A percentile compares a stretch with the other conserved stretches of the same genome.
These are phyloP conservation scores for Ceyx cyanopectus DNA, from an alignment of 2,113 vertebrate species.

Conservation along the genomic window DNA sequence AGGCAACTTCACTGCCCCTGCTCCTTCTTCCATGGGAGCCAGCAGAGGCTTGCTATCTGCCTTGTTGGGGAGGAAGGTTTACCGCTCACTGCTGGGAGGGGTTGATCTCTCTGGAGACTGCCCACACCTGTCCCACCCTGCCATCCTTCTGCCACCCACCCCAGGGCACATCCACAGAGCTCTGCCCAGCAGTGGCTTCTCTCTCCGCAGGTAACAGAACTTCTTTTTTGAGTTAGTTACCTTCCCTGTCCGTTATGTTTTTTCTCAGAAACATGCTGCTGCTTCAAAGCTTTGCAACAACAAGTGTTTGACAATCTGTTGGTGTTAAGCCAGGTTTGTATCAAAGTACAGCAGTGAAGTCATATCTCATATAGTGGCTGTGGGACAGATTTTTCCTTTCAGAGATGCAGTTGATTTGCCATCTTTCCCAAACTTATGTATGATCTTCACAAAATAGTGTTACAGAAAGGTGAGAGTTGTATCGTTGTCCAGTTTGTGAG, in stretches of 20 bases:
- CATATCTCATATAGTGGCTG: background rate
- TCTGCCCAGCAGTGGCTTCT: background rate
- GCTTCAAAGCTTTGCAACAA: slow-evolving; percentile 46
- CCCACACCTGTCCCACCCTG: background rate
- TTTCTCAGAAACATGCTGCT: slow-evolving; percentile 4
- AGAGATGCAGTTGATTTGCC: background rate
- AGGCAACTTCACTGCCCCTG: slow-evolving; percentile 20
- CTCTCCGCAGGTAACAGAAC: background rate
- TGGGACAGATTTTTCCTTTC: slow-evolving; percentile 26
- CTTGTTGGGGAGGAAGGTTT: background rate
- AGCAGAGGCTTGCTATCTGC: background rate
- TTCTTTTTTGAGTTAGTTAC: background rate
- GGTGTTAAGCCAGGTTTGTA: slow-evolving; percentile 63
- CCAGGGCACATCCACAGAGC: background rate
- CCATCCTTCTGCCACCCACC: background rate
- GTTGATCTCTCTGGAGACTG: background rate
- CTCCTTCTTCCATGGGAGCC: slow-evolving; percentile 15
- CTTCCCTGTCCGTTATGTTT: slow-evolving; percentile 16
- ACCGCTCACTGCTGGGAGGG: accelerated
- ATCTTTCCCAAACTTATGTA: background rate
- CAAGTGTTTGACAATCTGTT: slow-evolving; percentile 45
- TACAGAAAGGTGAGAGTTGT: background rate
- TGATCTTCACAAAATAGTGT: background rate
- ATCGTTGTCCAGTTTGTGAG: background rate
- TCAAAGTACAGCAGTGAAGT: slow-evolving; percentile 60